Evolutionary conservation across 2,888 invertebrate genomes (phyloP).

Genomic region (Agriopis aurantiaria): DNA sequence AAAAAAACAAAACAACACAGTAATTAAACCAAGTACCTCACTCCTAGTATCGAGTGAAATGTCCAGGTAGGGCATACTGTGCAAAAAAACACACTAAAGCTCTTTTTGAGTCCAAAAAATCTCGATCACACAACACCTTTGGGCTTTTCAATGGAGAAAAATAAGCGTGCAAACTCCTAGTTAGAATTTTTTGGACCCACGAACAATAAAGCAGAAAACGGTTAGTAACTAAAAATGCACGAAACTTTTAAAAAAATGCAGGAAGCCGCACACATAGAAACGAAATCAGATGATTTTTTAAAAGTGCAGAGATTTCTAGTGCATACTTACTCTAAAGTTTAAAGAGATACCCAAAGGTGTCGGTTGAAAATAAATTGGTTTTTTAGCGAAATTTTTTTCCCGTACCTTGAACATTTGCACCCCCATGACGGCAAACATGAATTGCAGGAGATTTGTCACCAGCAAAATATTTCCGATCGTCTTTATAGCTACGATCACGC

Average conservation of each 20-base stretch:
- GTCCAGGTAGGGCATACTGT: conserved; percentile 81
- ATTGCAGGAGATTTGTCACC: conserved; percentile 99
- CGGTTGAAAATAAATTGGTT: conserved; percentile 53
- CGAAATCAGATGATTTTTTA: conserved; percentile 67
- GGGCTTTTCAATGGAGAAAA: conserved; percentile 61
- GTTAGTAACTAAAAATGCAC: conserved; percentile 65
- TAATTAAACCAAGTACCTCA: conserved; percentile 73
- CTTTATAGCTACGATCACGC: conserved; percentile 99
- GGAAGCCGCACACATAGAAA: conserved; percentile 72
- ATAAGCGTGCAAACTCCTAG: conserved; percentile 61
- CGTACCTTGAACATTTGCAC: conserved; percentile 99
- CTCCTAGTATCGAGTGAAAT: conserved; percentile 77
- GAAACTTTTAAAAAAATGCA: conserved; percentile 37
- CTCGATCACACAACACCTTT: conserved; percentile 82
- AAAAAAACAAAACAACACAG: conserved; percentile 58
- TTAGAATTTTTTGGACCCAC: conserved; percentile 82
- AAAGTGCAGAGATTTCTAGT: conserved; percentile 35
- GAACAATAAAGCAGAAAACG: conserved; percentile 61
- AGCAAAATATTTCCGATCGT: conserved; percentile 99
- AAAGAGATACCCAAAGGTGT: conserved; percentile 81
- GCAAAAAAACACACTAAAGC: conserved; percentile 81
- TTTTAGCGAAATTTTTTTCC: conserved; percentile 50
- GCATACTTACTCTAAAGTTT: conserved; percentile 68
- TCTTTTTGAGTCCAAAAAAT: conserved; percentile 81
- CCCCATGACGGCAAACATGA: conserved; percentile 99